A percentile compares a stretch with the other conserved stretches of the same genome.
phyloP scores from a whole-genome alignment of 2,113 vertebrate species.

The Melanerpes formicivorus region DNA sequence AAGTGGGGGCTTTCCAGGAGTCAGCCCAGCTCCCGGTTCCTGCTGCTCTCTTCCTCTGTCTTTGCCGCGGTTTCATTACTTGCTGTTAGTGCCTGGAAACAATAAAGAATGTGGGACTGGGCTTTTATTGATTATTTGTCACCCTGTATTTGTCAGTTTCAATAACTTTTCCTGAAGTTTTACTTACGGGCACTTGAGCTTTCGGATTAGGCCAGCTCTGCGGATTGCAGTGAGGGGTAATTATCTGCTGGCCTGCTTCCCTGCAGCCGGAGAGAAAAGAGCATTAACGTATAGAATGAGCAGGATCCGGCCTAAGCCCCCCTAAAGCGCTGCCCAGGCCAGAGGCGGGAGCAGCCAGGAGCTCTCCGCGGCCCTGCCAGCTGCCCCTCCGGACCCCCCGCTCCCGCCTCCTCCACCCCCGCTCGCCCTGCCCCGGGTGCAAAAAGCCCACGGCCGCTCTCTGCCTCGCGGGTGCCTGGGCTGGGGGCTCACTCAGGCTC shows the following conservation, averaged over 20 bases:
- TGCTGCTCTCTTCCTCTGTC: background rate
- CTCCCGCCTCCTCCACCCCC: background rate
- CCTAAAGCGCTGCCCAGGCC: background rate
- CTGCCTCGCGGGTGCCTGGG: background rate
- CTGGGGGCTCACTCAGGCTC: background rate
- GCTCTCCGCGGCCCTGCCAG: background rate
- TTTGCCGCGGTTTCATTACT: constrained; percentile 53
- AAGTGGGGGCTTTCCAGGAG: background rate
- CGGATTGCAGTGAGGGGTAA: constrained; percentile 50
- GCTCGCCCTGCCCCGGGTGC: background rate
- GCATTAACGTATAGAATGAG: constrained; percentile 38
- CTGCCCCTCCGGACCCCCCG: background rate
- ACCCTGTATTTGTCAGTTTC: constrained; percentile 73
- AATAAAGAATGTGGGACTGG: constrained; percentile 34
- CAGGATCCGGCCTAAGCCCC: background rate
- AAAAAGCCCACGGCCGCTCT: background rate
- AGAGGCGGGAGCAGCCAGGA: background rate
- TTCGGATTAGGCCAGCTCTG: constrained; percentile 62
- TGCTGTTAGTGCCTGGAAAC: constrained; percentile 62
- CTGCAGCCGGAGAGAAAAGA: constrained; percentile 26
- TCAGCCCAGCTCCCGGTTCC: background rate
- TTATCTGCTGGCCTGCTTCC: constrained; percentile 54
- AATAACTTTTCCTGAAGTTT: constrained; percentile 71
- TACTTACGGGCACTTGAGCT: constrained; percentile 71
- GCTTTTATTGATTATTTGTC: constrained; percentile 80